These are phyloP conservation scores for Falco peregrinus DNA, from an alignment of 2,797 vertebrate genomes.

Conservation along the genomic window DNA sequence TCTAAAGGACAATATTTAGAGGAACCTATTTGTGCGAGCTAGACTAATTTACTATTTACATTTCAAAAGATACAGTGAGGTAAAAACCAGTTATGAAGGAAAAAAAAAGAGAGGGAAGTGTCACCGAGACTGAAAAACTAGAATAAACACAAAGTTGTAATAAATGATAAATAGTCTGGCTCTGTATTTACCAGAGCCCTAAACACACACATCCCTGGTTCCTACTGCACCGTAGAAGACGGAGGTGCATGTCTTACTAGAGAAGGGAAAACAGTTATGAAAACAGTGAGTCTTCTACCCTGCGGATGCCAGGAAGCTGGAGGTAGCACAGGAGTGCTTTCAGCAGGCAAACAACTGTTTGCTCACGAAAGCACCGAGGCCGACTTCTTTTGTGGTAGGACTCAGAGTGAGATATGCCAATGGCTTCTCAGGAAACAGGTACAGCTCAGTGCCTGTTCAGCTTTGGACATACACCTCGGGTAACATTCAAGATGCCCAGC, in stretches of 20 bases:
- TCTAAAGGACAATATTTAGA: slow-evolving; percentile 3
- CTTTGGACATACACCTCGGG: not conserved
- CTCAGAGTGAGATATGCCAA: not conserved
- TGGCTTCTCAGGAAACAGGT: not conserved
- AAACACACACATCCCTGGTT: not conserved
- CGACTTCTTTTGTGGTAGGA: not conserved
- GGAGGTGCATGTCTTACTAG: not conserved
- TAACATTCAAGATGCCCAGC: not conserved
- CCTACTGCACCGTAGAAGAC: not conserved
- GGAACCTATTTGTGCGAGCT: not conserved
- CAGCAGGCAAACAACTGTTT: not conserved
- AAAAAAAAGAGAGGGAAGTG: not conserved
- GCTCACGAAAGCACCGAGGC: not conserved
- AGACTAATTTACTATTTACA: not conserved
- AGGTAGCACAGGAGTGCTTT: not conserved
- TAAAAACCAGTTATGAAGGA: not conserved
- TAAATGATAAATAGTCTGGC: not conserved
- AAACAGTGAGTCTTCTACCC: not conserved
- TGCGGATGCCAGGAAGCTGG: not conserved
- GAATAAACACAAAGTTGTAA: not conserved
- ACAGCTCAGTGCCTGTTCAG: not conserved
- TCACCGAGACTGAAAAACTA: not conserved
- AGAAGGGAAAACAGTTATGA: not conserved
- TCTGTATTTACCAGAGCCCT: not conserved
- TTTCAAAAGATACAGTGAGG: not conserved